Base-by-base conservation (phyloP, 2,888 invertebrate genomes). In the Orchesella flavescens region DNA sequence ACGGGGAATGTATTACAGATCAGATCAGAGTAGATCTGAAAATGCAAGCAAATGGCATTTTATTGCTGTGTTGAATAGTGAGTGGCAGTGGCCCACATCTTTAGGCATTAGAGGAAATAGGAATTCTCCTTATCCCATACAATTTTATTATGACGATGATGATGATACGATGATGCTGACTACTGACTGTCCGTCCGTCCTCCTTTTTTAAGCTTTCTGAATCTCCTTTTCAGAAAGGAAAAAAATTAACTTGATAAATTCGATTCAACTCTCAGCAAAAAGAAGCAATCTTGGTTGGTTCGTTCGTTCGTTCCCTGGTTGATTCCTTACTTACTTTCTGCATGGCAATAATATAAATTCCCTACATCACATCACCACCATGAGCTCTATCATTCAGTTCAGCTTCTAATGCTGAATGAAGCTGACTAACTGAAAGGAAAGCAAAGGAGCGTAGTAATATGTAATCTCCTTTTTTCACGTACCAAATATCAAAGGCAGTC, bases 381-480 rank as follows among this genome's bases (percentile, higher is more conserved):
- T n/a, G n/a, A n/a, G n/a, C n/a, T n/a, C 34, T 34, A 34, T 34
- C 34, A 34, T 2, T 34, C 34, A 34, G 34, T 7, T 46, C 23
- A 24, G 13, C 13, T 66, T 68, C 46, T 53, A 12, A 17, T 55
- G 4, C 49, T 69, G 44, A n/a, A n/a, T n/a, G n/a, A n/a, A 34
- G 17, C 53, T 23, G 57, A 57, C 7, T 57, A 19, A 65, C 34
- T 46, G 21, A 34, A 73, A 73, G 21, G 59, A 44, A 59, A 61
- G 24, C 55, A 59, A 59, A 73, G 34, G 72, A 73, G 59, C 43
- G 59, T 23, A 17, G 15, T 49, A 73, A 44, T n/a, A n/a, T 59
- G 44, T 73, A 73, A 59, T 59, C 72, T 72, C 43, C 17, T 49
- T 73, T 71, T 73, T 73, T 55, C 69, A 34, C 71, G 71, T 71